Base-by-base conservation (phyloP, 1,140 invertebrate species). In the Leptinotarsa undecemlineata region DNA sequence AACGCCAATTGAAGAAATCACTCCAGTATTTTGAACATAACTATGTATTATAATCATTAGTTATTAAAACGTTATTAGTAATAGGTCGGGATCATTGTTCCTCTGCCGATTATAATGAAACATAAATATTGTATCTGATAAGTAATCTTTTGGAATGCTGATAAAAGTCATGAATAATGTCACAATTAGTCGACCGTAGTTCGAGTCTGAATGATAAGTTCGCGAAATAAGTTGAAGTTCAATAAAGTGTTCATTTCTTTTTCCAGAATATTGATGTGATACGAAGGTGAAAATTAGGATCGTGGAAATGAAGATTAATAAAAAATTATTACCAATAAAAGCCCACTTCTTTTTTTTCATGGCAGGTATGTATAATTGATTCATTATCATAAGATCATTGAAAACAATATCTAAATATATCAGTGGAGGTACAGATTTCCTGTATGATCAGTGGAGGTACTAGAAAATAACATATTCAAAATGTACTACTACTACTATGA, bases 321-420 rank as follows among this genome's bases (percentile, higher is more conserved):
- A 80, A 69, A 86, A 87, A 48, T 86, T 93, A 61, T 77, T 94
- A 82, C 92, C 92, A 11, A 88, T 94, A n/a, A 94, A 94, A 87
- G 90, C 90, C 1, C 93, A 94, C 82, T 94, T 89, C 76, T 93
- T 94, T 82, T 94, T 93, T 81, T 94, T 94, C 77, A 93, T 94
- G 88, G 91, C 91, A 79, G 91, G 93, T 93, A 86, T 90, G 63
- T 64, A 33, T 64, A 19, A 15, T 57, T 57, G n/a, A 1, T 57
- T 57, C 1, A 17, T 42, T 42, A 42, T 42, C 2, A 42, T 42
- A 8, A 42, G 33, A 42, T 42, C 4, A 42, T 3, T 42, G 33
- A 42, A 11, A 42, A 42, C 33, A 11, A 11, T 42, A 8, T 42
- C 2, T 42, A 5, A 42, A 42, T 42, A 42, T 42, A 11, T 42